These are phyloP conservation scores for Capitulum mitella DNA, from an alignment of 2,888 invertebrate species.

Conservation along the genomic window DNA sequence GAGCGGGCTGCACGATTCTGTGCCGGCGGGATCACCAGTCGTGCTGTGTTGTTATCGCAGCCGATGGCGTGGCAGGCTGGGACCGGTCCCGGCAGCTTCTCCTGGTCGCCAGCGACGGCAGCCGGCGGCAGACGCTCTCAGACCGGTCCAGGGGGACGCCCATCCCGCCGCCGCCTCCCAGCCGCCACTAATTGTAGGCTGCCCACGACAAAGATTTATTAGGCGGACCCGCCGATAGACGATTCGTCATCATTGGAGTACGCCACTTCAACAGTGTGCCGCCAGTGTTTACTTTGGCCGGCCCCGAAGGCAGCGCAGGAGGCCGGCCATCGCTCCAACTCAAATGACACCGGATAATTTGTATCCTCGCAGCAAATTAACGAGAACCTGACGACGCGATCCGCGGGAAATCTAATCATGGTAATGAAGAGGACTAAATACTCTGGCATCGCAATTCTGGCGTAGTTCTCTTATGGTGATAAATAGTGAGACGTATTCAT, in stretches of 20 bases:
- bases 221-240: background rate
- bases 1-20: no score
- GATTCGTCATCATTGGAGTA: background rate
- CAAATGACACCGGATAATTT: constrained; percentile 20
- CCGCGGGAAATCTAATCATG: background rate
- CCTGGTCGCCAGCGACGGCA: no score
- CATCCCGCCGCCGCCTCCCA: background rate
- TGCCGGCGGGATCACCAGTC: no score
- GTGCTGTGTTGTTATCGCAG: no score
- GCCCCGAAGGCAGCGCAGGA: background rate
- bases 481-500: background rate
- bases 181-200: background rate
- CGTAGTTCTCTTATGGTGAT: constrained; percentile 9
- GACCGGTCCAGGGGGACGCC: background rate
- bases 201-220: background rate
- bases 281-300: background rate
- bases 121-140: no score
- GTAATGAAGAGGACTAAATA: background rate
- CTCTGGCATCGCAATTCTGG: background rate
- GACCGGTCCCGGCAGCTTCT: no score
- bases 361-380: constrained; percentile 13
- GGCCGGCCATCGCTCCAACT: background rate
- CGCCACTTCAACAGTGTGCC: background rate
- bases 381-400: background rate
- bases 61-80: no score